A percentile compares a stretch with the other conserved stretches of the same genome.
These are phyloP conservation scores for Trichomycterus rosablanca DNA, from an alignment of 2,113 vertebrate species.

Conservation along the genomic window DNA sequence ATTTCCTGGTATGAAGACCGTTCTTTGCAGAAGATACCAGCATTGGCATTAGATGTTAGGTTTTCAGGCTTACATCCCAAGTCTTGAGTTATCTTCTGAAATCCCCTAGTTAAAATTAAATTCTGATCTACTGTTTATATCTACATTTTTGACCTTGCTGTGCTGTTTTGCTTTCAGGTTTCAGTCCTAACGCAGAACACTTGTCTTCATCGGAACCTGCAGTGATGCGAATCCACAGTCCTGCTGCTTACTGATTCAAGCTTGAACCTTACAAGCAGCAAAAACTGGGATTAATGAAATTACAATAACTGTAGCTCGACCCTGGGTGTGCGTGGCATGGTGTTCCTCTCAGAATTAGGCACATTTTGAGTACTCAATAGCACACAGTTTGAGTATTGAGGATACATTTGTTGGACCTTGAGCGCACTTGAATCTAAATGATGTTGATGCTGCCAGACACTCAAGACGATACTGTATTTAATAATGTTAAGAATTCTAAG, in stretches of 20 bases:
- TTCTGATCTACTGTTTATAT: no score
- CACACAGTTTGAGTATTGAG: slow-evolving; percentile 30
- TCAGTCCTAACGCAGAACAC: slow-evolving; percentile 32
- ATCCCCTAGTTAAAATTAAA: no score
- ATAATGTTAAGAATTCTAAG: slow-evolving; percentile 70
- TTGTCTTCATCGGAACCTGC: slow-evolving; percentile 3
- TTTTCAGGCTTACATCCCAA: no score
- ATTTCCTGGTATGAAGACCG: no score
- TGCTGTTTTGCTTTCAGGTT: slow-evolving; percentile 17
- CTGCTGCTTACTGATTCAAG: background rate
- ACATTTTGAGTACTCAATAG: slow-evolving; percentile 35
- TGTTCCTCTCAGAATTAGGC: slow-evolving; percentile 21
- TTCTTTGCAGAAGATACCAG: no score
- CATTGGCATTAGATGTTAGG: no score
- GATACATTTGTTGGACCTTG: slow-evolving; percentile 29
- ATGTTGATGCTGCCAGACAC: slow-evolving; percentile 50
- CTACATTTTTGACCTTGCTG: no score
- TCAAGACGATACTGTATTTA: slow-evolving; percentile 68
- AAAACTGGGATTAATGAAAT: background rate
- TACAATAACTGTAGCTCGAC: background rate
- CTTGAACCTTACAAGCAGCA: background rate
- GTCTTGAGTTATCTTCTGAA: no score
- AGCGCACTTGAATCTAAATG: slow-evolving; percentile 44
- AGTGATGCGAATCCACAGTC: slow-evolving; percentile 8
- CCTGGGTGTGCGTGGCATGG: slow-evolving; percentile 7